Base-by-base conservation (phyloP, 1,140 invertebrate species). In the Chymomyza costata region DNA sequence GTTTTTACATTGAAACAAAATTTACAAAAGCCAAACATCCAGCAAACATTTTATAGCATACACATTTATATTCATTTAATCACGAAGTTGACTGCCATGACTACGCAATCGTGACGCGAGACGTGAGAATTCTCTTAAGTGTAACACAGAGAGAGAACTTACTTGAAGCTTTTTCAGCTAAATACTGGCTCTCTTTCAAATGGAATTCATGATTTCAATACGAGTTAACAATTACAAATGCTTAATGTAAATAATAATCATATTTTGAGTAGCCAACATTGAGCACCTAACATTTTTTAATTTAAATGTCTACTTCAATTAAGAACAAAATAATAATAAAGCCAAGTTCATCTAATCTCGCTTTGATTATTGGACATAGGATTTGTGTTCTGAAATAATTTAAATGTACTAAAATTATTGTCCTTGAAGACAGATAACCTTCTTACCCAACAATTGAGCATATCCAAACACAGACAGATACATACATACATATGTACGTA, bases 11-110 rank as follows among this genome's bases (percentile, higher is more conserved):
- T 48, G 14, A 11, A 55, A 32, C 44, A 31, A 19, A 53, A 64
- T 28, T 30, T 25, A 48, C 45, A 37, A 5, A 16, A 14, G 10
- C n/a, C 41, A 35, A 34, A 16, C 31, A 25, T 21, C 11, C 35
- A 63, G 59, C 58, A 65, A 60, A 32, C 51, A 54, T 64, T 63
- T 45, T 56, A 52, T 78, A 53, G 71, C 78, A 76, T 78, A 80
- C 63, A 78, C 64, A 74, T 65, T 57, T 53, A 65, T 43, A 69
- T 71, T 76, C 71, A 78, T 71, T 71, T 78, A 74, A 78, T 71
- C 66, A 49, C 66, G 51, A 70, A 70, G 71, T 78, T 78, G 63
- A 63, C 73, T 78, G 63, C 71, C 66, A 76, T 80, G 71, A 76
- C 71, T 76, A 76, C 71, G 71, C 71, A 76, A 78, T 76, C 66